These are phyloP conservation scores for Rhopilema esculentum DNA, from an alignment of 30 jellyfish, hydroid and myxozoan genomes.

Conservation along the genomic window DNA sequence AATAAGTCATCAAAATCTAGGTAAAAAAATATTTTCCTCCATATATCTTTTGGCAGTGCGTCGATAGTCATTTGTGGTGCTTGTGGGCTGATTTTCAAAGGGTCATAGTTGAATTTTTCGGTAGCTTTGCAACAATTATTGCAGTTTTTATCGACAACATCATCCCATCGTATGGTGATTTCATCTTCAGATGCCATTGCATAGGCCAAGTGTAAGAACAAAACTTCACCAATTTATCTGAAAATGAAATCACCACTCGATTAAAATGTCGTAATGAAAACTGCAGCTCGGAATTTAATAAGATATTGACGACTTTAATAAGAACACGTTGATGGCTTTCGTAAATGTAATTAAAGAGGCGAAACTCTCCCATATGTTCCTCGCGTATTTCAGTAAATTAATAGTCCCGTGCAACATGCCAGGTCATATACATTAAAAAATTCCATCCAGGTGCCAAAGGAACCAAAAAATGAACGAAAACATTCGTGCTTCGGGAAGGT, in stretches of 20 bases:
- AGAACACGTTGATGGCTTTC: too few relatives aligned
- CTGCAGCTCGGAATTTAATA: neutral
- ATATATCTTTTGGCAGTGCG: slow-evolving; percentile 44
- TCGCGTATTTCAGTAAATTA: too few relatives aligned
- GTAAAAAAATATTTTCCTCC: slow-evolving; percentile 13
- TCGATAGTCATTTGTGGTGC: slow-evolving; percentile 15
- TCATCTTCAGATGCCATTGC: neutral
- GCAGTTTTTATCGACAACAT: neutral
- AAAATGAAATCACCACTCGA: slow-evolving; percentile 35
- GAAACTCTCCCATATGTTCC: too few relatives aligned
- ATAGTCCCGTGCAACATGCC: too few relatives aligned
- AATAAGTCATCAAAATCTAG: slow-evolving; percentile 37
- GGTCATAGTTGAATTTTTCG: neutral
- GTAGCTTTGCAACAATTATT: neutral
- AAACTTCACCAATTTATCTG: slow-evolving; percentile 21
- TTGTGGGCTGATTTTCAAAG: neutral
- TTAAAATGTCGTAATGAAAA: slow-evolving; percentile 6
- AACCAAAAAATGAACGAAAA: too few relatives aligned
- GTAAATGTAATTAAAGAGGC: too few relatives aligned
- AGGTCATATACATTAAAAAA: too few relatives aligned
- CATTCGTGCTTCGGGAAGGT: too few relatives aligned
- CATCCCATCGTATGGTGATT: slow-evolving; percentile 7
- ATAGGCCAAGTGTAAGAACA: neutral
- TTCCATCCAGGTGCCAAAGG: too few relatives aligned
- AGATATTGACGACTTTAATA: too few relatives aligned